Percentiles rank a stretch among this genome's conserved stretches.
phyloP scores from a whole-genome alignment of 2,797 vertebrate genomes.

The Aselliscus stoliczkanus region DNA sequence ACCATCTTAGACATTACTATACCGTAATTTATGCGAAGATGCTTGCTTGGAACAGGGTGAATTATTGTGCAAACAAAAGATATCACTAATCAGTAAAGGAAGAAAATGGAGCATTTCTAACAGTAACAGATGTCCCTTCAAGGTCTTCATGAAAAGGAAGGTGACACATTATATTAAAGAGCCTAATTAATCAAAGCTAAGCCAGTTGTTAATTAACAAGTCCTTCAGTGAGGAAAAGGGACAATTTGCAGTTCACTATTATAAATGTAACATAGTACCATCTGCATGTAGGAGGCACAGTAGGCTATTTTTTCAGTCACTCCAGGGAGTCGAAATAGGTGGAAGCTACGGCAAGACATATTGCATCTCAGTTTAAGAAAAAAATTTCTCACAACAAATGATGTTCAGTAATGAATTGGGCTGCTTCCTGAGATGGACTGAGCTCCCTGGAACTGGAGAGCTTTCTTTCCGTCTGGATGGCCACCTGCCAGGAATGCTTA shows the following conservation, averaged over 20 bases:
- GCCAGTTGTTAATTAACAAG: not conserved
- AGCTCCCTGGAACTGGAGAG: not conserved
- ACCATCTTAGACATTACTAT: not conserved
- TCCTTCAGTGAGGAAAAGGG: not conserved
- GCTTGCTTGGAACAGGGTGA: not conserved
- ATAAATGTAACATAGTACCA: not conserved
- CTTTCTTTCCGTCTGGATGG: not conserved
- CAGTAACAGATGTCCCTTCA: not conserved
- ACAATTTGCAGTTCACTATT: not conserved
- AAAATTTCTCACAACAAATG: not conserved
- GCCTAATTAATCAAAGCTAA: conserved; percentile 26
- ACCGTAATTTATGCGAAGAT: not conserved
- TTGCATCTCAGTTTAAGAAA: not conserved
- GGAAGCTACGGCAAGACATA: not conserved
- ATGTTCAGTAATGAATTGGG: not conserved
- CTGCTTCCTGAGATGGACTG: not conserved
- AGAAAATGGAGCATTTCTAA: not conserved
- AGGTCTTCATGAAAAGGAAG: not conserved
- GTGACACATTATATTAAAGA: not conserved
- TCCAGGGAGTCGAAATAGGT: not conserved
- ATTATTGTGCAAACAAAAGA: not conserved
- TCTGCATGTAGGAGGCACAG: not conserved
- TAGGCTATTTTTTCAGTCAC: not conserved
- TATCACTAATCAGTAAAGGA: not conserved
- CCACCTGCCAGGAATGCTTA: conserved; percentile 41